Percentiles rank a stretch among this genome's conserved stretches.
phyloP scores from a whole-genome alignment of 2,113 vertebrate genomes.

The Ellobius talpinus region DNA sequence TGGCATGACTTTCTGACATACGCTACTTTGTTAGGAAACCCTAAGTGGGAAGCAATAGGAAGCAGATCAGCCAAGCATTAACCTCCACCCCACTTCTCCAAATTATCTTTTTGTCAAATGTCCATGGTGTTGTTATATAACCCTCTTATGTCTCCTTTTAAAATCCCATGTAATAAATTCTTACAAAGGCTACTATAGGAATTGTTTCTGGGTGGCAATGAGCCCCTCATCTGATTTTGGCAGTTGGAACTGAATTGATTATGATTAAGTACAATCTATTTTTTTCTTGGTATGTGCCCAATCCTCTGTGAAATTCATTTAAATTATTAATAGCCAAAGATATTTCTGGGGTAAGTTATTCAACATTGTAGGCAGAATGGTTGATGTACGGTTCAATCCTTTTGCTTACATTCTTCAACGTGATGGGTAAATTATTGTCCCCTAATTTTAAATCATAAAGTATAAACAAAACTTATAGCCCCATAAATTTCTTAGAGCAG shows the following conservation, averaged over 20 bases:
- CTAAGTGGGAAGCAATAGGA: neutral
- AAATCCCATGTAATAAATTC: neutral
- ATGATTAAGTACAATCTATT: neutral
- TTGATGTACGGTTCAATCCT: neutral
- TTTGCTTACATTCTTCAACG: conserved; percentile 20
- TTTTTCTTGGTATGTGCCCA: neutral
- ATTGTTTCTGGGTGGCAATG: neutral
- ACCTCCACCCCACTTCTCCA: neutral
- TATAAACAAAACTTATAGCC: conserved; percentile 33
- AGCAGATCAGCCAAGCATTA: neutral
- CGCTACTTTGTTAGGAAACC: neutral
- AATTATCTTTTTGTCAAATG: neutral
- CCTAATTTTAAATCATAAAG: conserved; percentile 56
- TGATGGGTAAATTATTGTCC: conserved; percentile 5
- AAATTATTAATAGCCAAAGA: conserved; percentile 41
- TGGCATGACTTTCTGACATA: neutral
- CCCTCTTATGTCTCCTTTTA: neutral
- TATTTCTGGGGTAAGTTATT: conserved; percentile 28
- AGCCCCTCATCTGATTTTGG: neutral
- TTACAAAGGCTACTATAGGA: neutral
- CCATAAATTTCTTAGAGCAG: conserved; percentile 24
- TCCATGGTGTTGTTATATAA: neutral
- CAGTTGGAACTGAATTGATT: neutral
- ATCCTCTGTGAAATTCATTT: neutral
- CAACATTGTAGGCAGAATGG: neutral